These are phyloP conservation scores for Elachura formosa DNA, from an alignment of 2,113 vertebrate genomes.

Conservation along the genomic window DNA sequence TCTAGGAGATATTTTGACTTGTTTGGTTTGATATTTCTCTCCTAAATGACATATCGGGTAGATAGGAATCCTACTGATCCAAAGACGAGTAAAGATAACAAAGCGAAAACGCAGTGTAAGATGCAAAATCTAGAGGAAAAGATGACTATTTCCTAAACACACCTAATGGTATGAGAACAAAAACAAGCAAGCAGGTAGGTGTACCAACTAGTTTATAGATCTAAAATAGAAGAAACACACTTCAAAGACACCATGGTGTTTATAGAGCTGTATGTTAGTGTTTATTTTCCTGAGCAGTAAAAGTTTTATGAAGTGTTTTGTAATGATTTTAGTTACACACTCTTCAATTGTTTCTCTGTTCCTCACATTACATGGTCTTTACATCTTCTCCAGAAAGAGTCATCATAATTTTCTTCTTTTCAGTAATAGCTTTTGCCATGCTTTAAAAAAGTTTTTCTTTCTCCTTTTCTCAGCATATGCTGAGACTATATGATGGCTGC, in stretches of 20 bases:
- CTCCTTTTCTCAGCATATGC: constrained; percentile 46
- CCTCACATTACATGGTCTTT: background rate
- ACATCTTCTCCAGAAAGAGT: background rate
- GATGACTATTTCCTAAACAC: background rate
- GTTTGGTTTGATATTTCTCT: background rate
- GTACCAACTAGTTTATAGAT: background rate
- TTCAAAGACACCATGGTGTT: background rate
- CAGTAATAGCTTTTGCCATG: constrained; percentile 44
- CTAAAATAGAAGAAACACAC: background rate
- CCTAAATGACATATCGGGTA: background rate
- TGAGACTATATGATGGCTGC: background rate
- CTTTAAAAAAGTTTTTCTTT: background rate
- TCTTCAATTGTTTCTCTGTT: background rate
- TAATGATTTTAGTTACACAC: background rate
- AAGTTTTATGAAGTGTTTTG: background rate
- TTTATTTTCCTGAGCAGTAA: background rate
- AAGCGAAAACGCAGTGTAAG: background rate
- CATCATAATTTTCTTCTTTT: background rate
- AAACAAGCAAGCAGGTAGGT: background rate
- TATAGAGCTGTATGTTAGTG: background rate
- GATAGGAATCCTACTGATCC: background rate
- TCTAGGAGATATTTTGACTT: background rate
- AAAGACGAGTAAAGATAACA: too few species aligned
- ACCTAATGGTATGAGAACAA: background rate
- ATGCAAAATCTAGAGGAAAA: background rate